Evolutionary conservation across 2,797 vertebrate genomes (phyloP).

Genomic region (Bryconaethiops microstoma): DNA sequence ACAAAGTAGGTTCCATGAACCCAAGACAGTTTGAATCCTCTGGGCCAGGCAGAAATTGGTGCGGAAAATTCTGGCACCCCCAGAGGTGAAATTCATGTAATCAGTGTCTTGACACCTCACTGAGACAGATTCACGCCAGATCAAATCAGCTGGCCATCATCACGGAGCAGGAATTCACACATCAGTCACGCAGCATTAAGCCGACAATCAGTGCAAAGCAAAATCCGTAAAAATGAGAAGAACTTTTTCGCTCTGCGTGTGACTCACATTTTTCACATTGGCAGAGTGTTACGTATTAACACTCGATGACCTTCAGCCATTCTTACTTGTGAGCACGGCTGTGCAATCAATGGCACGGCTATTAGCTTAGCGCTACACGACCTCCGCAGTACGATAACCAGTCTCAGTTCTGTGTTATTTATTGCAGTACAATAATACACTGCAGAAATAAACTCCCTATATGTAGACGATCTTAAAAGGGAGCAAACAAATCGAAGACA

Average conservation of each 20-base stretch:
- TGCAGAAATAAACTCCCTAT: not conserved
- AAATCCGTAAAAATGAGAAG: not conserved
- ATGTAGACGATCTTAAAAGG: too few species aligned
- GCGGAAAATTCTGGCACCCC: not conserved
- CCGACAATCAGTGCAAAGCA: not conserved
- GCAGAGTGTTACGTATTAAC: not conserved
- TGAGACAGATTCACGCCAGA: slow-evolving; percentile 23
- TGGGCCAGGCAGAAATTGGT: not conserved
- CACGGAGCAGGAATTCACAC: slow-evolving; percentile 6
- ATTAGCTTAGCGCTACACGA: not conserved
- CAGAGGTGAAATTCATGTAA: not conserved
- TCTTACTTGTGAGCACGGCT: not conserved
- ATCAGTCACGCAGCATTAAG: not conserved
- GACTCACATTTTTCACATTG: not conserved
- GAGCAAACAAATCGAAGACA: too few species aligned
- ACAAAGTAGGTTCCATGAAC: not conserved
- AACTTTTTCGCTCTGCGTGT: not conserved
- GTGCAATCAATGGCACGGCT: not conserved
- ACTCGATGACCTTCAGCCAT: not conserved
- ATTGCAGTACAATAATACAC: not conserved
- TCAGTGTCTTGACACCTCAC: slow-evolving; percentile 19
- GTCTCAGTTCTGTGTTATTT: not conserved
- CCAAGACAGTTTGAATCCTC: not conserved
- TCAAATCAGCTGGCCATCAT: slow-evolving; percentile 36
- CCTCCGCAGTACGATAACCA: not conserved